Evolutionary conservation across 2,888 invertebrate genomes (phyloP).

Genomic region (Parapristionchus giblindavisi): DNA sequence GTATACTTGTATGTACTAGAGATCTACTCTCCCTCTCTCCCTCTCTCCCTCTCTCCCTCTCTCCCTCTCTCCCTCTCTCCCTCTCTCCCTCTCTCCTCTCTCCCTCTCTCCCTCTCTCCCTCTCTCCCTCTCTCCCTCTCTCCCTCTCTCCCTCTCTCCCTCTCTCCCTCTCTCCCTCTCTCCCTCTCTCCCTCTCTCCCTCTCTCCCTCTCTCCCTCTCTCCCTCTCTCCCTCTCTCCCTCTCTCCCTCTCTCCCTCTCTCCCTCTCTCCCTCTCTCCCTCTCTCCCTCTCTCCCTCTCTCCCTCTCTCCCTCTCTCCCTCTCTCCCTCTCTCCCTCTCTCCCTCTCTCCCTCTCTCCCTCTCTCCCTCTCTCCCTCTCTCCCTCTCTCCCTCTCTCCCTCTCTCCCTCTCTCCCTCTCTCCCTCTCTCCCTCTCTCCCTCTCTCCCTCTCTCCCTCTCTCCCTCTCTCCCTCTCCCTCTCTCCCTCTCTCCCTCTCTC

Average conservation of each 20-base stretch:
- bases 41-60: background rate
- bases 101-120: background rate
- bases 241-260: background rate
- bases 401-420: slow-evolving; percentile 14
- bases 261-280: background rate
- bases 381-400: no score
- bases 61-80: background rate
- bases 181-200: background rate
- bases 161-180: background rate
- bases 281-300: background rate
- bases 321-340: background rate
- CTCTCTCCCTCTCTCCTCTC: no score
- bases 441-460: no score
- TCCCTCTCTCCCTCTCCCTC: no score
- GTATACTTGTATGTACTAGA: background rate
- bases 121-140: slow-evolving; percentile 6
- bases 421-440: background rate
- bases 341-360: no score
- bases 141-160: background rate
- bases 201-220: background rate
- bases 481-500: no score
- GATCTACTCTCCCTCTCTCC: slow-evolving; percentile 11
- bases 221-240: background rate
- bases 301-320: background rate
- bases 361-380: no score